These are phyloP conservation scores for Catostomus latipinnis DNA, from an alignment of 2,797 vertebrate genomes.

Conservation along the genomic window DNA sequence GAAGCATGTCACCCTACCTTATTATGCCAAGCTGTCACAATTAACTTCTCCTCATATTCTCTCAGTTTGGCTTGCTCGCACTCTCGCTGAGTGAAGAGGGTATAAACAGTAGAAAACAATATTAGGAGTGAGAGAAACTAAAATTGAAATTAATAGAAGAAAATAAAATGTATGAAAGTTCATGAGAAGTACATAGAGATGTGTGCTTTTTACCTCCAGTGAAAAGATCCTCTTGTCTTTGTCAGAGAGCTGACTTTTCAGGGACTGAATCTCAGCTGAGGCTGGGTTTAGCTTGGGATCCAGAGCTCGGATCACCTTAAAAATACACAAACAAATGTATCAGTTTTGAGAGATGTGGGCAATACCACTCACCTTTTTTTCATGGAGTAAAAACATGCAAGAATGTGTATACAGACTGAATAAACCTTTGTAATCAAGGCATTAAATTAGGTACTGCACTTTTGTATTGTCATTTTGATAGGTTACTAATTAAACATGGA, in stretches of 20 bases:
- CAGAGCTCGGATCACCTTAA: slow-evolving; percentile 93
- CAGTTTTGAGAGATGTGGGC: no score
- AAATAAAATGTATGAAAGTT: neutral
- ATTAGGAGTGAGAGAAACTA: no score
- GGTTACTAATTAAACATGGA: no score
- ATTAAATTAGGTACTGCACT: no score
- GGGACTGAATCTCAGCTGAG: slow-evolving; percentile 92
- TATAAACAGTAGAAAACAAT: neutral
- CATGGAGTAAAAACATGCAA: no score
- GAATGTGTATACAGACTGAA: no score
- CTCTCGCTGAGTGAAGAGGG: slow-evolving; percentile 78
- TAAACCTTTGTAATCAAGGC: no score
- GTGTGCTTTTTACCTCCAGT: slow-evolving; percentile 84
- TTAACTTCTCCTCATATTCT: slow-evolving; percentile 95
- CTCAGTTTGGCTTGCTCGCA: slow-evolving; percentile 91
- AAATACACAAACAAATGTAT: slow-evolving; percentile 9
- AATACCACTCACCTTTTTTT: no score
- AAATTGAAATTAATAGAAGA: neutral
- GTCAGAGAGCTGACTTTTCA: slow-evolving; percentile 88
- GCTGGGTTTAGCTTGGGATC: slow-evolving; percentile 97
- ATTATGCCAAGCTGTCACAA: slow-evolving; percentile 98
- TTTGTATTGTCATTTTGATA: no score
- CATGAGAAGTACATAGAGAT: neutral
- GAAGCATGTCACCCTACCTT: slow-evolving; percentile 79
- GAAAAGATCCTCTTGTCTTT: slow-evolving; percentile 89